phyloP scores from a whole-genome alignment of 1,140 invertebrate species.

The Reticulitermes speratus region DNA sequence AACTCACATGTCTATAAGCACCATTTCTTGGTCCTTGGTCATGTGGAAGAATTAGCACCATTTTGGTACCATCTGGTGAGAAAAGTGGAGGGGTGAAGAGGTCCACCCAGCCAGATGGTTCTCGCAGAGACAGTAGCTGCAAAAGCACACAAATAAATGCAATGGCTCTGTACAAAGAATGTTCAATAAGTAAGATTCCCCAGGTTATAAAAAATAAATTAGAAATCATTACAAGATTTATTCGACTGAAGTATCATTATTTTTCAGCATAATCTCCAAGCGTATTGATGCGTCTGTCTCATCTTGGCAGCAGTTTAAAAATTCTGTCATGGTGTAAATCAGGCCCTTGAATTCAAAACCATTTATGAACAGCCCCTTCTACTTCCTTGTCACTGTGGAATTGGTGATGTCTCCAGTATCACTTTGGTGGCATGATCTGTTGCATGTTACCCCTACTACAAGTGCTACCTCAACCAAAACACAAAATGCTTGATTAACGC shows the following conservation, averaged over 20 bases:
- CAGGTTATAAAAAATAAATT: background rate
- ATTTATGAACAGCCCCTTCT: too few species aligned
- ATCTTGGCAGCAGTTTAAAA: background rate
- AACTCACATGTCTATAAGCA: constrained; percentile 65
- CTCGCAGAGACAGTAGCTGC: constrained; percentile 16
- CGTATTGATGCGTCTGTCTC: too few species aligned
- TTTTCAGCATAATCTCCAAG: background rate
- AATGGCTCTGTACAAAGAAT: background rate
- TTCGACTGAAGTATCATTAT: background rate
- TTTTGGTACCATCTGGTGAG: constrained; percentile 52
- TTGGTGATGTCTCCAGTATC: too few species aligned
- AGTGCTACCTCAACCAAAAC: too few species aligned
- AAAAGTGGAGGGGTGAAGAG: constrained; percentile 56
- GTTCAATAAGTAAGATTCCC: too few species aligned
- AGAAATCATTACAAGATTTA: background rate
- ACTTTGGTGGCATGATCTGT: too few species aligned
- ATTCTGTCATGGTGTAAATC: too few species aligned
- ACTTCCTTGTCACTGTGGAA: too few species aligned
- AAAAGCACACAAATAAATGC: constrained; percentile 35
- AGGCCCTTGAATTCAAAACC: too few species aligned
- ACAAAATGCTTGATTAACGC: too few species aligned
- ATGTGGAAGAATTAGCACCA: constrained; percentile 62
- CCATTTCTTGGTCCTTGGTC: constrained; percentile 52
- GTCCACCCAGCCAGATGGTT: constrained; percentile 68
- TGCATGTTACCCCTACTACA: too few species aligned